A percentile compares a stretch with the other conserved stretches of the same genome.
Evolutionary conservation across 2,888 invertebrate species (phyloP).

Genomic region (Morpho deidamia): DNA sequence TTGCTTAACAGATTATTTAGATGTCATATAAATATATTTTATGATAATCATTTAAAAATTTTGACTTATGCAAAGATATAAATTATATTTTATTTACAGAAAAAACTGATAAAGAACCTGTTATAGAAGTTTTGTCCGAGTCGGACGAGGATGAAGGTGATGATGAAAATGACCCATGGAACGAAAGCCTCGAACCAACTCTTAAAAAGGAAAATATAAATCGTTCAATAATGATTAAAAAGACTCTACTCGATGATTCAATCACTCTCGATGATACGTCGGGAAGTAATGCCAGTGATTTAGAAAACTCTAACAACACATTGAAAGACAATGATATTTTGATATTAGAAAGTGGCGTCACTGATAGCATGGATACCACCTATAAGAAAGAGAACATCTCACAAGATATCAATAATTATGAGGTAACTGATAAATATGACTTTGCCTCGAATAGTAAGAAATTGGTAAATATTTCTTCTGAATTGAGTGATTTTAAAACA

Average conservation of each 20-base stretch:
- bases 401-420: too few species aligned
- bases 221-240: conserved; percentile 34
- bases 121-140: conserved; percentile 29
- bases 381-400: too few species aligned
- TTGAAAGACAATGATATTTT: conserved; percentile 29
- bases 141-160: conserved; percentile 45
- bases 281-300: conserved; percentile 25
- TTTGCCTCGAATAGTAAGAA: too few species aligned
- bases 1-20: too few species aligned
- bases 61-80: neutral
- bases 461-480: too few species aligned
- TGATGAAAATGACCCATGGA: conserved; percentile 38
- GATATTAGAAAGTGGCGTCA: conserved; percentile 21
- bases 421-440: too few species aligned
- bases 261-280: neutral
- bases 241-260: conserved; percentile 24
- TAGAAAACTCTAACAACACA: conserved; percentile 35
- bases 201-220: conserved; percentile 50
- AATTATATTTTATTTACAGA: conserved; percentile 38
- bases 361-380: conserved; percentile 5
- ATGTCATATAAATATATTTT: too few species aligned
- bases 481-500: too few species aligned
- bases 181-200: conserved; percentile 57
- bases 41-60: too few species aligned
- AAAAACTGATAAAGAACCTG: conserved; percentile 37